Percentiles rank a stretch among this genome's conserved stretches.
Conservation (phyloP, 2,113 vertebrate genomes). For the Xenopus borealis region DNA sequence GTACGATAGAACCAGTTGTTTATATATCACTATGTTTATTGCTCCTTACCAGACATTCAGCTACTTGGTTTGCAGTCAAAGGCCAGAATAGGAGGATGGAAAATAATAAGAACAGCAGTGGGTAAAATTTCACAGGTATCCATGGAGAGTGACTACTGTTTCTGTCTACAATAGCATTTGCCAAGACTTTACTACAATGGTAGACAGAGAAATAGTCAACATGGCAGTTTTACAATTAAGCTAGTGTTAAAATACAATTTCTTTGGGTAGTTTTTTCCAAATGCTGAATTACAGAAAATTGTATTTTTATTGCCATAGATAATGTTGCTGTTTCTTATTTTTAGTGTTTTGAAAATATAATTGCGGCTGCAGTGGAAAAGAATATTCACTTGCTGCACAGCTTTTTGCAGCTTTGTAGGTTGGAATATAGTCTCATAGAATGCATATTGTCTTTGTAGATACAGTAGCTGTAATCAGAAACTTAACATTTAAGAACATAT, state of each 20-base stretch:
- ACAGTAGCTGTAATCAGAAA: too few species aligned
- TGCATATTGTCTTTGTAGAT: too few species aligned
- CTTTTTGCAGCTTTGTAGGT: too few species aligned
- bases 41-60: conserved; percentile 28
- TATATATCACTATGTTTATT: conserved; percentile 29
- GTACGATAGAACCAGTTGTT: conserved; percentile 18
- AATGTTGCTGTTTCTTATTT: conserved; percentile 22
- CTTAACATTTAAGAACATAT: too few species aligned
- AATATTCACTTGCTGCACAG: too few species aligned
- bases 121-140: conserved; percentile 44
- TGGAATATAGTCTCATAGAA: too few species aligned
- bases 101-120: conserved; percentile 34
- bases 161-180: conserved; percentile 39
- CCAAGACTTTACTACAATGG: conserved; percentile 36
- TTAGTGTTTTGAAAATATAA: conserved; percentile 27
- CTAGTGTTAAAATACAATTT: conserved; percentile 37
- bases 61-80: conserved; percentile 36
- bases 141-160: conserved; percentile 43
- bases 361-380: neutral
- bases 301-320: conserved; percentile 32
- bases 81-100: conserved; percentile 21
- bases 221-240: conserved; percentile 21
- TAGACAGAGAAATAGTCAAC: conserved; percentile 25
- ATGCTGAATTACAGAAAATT: conserved; percentile 7
- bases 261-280: conserved; percentile 30